Conservation (phyloP, 2,113 vertebrate species). For the Opisthocomus hoazin region DNA sequence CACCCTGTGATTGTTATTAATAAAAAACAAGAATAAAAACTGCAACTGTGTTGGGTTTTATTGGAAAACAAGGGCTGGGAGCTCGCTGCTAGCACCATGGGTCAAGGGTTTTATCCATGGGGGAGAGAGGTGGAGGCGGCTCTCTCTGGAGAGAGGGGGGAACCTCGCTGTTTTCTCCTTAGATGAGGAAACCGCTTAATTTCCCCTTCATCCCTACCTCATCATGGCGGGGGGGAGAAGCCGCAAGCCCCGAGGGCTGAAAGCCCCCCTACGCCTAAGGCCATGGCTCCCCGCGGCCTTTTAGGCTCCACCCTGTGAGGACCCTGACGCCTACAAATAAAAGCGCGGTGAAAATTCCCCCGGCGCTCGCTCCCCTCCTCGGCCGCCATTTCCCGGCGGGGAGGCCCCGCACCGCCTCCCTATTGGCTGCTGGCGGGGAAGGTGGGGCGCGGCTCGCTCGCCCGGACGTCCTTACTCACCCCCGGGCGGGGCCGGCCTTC, state of each 20-base stretch:
- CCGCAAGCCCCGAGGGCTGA: no score
- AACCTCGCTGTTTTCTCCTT: rapidly evolving
- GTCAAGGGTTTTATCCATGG: rapidly evolving
- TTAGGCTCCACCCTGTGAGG: rapidly evolving
- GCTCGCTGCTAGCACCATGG: rapidly evolving
- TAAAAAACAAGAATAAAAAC: rapidly evolving
- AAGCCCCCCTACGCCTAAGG: no score
- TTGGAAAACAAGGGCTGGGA: rapidly evolving
- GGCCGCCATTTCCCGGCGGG: background rate
- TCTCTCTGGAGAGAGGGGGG: no score
- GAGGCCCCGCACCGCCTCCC: rapidly evolving
- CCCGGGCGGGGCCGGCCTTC: rapidly evolving
- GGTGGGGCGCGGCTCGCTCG: background rate
- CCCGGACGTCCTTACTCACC: no score
- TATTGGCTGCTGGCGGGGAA: background rate
- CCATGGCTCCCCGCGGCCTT: rapidly evolving
- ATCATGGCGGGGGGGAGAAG: no score
- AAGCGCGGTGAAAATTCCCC: background rate
- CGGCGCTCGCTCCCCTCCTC: background rate
- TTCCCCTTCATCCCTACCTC: no score
- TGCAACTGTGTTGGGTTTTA: background rate
- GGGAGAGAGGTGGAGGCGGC: rapidly evolving
- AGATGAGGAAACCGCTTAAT: background rate
- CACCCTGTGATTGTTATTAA: rapidly evolving
- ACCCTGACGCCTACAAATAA: background rate